Base-by-base conservation (phyloP, 2,113 vertebrate genomes). In the Neomonachus schauinslandi region DNA sequence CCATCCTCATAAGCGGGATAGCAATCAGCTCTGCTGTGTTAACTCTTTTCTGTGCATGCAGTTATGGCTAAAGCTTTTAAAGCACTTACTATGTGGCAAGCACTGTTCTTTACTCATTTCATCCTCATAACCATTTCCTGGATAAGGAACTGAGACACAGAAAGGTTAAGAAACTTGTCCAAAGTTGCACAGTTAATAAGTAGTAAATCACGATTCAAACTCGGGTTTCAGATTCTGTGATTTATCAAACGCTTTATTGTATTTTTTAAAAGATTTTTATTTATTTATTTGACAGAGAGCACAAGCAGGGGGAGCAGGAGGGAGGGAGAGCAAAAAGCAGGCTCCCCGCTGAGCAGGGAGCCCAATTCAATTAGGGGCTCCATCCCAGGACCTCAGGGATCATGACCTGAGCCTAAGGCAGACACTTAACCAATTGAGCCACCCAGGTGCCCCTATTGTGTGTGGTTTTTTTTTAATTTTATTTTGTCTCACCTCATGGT, bases 231-330 rank as follows among this genome's bases (percentile, higher is more conserved):
- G 57, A 87, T 89, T n/a, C 81, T 55, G 13, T 91, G 46, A 95
- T 59, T 96, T 94, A 69, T 51, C 49, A 59, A 83, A 36, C n/a
- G 51, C 79, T 89, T 82, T 55, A 72, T 87, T 80, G 63, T 57
- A 10, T 57, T 11, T 90, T 82, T 24, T 21, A 11, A 53, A 11
- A 65, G 14, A 31, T 31, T 65, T 65, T 31, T 33, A 65, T 65
- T 33, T 33, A 65, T 15, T 15, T 33, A 65, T 65, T 65, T 65
- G 14, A 33, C 63, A 65, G 12, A 67, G 63, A 65, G 28, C 14
- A 67, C 63, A 67, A 67, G 63, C 31, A 33, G 31, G 63, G 63
- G 31, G 63, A 33, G 31, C 14, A 33, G 63, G 14, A 67, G 63
- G 63, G 31, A 67, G 14, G 31, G 63, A 33, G 31, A 67, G 6